Evolutionary conservation across 2,113 vertebrate genomes (phyloP).

Genomic region (Mustelus asterias): DNA sequence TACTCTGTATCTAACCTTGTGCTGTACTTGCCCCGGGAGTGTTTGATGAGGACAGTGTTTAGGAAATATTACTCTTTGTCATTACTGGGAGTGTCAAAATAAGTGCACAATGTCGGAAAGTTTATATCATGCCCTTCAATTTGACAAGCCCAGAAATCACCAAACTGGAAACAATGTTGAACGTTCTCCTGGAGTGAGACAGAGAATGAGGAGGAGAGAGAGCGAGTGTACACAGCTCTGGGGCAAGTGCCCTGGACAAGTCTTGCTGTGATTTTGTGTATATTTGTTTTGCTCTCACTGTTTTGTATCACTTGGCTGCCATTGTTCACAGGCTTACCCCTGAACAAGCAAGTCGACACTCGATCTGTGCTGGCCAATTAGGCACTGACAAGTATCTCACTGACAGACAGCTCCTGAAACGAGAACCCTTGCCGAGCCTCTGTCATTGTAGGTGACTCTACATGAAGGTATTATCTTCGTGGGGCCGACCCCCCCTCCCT

Average conservation of each 20-base stretch:
- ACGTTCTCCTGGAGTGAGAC: neutral
- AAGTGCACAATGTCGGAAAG: neutral
- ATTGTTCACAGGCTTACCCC: neutral
- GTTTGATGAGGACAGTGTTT: neutral
- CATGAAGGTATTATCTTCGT: neutral
- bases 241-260: neutral
- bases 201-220: neutral
- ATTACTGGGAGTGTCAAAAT: neutral
- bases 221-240: neutral
- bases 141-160: neutral
- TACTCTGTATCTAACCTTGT: too few species aligned
- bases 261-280: neutral
- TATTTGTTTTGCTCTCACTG: neutral
- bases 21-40: too few species aligned
- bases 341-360: neutral
- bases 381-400: neutral
- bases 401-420: neutral
- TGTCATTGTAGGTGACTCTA: neutral
- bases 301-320: neutral
- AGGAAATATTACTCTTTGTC: neutral
- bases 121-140: neutral
- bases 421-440: neutral
- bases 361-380: neutral
- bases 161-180: neutral
- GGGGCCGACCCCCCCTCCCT: neutral